phyloP scores from a whole-genome alignment of 2,113 vertebrate species.

The Rhegmatorhina hoffmannsi region DNA sequence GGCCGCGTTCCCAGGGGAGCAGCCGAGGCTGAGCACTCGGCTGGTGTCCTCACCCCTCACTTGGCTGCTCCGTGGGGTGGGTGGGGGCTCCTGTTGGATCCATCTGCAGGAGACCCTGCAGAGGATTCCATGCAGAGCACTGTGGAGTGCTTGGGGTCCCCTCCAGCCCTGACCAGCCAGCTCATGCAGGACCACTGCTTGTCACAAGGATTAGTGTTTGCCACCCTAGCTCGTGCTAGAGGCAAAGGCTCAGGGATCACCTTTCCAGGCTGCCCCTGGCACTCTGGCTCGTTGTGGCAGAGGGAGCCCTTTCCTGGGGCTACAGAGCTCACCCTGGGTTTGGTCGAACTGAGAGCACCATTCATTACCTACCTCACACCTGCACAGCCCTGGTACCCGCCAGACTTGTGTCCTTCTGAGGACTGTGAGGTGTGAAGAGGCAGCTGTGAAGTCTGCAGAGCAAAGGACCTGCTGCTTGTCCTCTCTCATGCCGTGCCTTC shows the following conservation, averaged over 20 bases:
- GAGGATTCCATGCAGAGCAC: rapidly evolving
- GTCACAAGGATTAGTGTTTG: background rate
- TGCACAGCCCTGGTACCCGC: background rate
- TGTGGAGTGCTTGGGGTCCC: background rate
- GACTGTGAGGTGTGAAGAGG: rapidly evolving
- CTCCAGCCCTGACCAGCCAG: background rate
- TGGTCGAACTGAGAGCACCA: rapidly evolving
- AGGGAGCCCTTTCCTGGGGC: background rate
- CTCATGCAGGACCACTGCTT: rapidly evolving
- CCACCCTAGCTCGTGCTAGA: rapidly evolving
- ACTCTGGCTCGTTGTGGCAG: rapidly evolving
- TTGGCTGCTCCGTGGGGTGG: background rate
- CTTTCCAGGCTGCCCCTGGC: background rate
- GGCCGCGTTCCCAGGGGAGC: background rate
- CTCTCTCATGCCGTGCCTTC: background rate
- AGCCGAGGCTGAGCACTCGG: background rate
- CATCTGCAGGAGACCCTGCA: background rate
- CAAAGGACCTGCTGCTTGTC: background rate
- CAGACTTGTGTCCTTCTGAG: rapidly evolving
- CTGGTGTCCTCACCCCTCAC: background rate
- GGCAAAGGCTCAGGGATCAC: background rate
- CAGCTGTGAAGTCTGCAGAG: background rate
- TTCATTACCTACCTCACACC: background rate
- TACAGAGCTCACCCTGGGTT: rapidly evolving
- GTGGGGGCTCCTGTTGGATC: background rate